Evolutionary conservation across 2,113 vertebrate species (phyloP), one percentile per base, ranked within the genome.

Genomic region (Oncorhynchus mykiss): DNA sequence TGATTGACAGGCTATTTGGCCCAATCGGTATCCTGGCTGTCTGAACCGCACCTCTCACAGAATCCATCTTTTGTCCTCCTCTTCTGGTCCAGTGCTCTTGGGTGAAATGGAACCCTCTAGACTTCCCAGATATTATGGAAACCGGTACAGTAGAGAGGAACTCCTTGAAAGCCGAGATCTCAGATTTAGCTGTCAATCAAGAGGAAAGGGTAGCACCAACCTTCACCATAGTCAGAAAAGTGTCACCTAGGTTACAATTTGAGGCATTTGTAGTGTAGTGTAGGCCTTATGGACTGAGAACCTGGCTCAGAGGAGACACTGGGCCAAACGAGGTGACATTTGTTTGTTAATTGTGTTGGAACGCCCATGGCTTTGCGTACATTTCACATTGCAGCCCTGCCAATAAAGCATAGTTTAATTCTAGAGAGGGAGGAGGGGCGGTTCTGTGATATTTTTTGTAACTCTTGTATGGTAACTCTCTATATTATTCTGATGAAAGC

Each of bases 101-200:
- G 86, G 80, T 86, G 90, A 89, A 90, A 89, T 75, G n/a, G 57
- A 78, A 85, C 65, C 80, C 79, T 5, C 54, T 25, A 62, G 78
- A 73, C 72, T 85, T 86, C 80, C 76, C 22, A 4, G 74, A 84
- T 80, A 80, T 87, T 85, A 83, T 62, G 74, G 79, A 74, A 82
- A 84, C 54, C 29, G 77, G 85, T 79, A 85, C 85, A 87, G 18
- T 65, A 74, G 77, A 70, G 84, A 87, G 83, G 84, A 86, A 87
- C 89, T 92, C 89, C 91, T 93, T 92, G 89, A 85, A 90, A 86
- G 82, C 76, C 71, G 72, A 95, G 86, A 88, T 85, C 84, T 80
- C 80, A 80, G 89, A 91, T 92, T 88, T 88, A 89, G 93, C 88
- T 89, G 91, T 95, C 90, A 92, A 81, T 87, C 84, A 73, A 54